Base-by-base conservation (phyloP, 2,797 vertebrate genomes). In the Bucorvus abyssinicus region DNA sequence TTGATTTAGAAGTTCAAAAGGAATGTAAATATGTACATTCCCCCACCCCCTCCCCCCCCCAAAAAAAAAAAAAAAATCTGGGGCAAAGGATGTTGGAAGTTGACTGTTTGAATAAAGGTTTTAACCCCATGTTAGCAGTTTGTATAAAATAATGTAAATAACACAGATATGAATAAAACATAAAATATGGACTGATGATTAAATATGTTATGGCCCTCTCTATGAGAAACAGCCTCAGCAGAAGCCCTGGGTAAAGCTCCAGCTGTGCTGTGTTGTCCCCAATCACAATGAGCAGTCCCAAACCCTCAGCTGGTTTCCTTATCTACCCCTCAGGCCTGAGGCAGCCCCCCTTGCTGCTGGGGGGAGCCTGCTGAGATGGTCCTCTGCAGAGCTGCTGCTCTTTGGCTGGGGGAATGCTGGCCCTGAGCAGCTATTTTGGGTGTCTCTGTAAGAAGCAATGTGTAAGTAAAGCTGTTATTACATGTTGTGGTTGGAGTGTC, bases 311-410 rank as follows among this genome's bases (percentile, higher is more conserved):
- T 50, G 34, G 8, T 71, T 45, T 36, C 22, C 32, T 38, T 45
- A 15, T 23, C 36, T 24, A 45, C 2, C 6, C 3, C n/a, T 14
- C 4, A 21, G 11, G 20, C 4, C 14, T 1, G 4, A 10, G 3
- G 0, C 0, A 42, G 2, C 0, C 0, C 1, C 0, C 0, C 0
- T 32, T 19, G 2, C 3, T 56, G 4, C 2, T 38, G 13, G 8
- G 7, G 21, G 9, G 3, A 36, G 15, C 17, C 1, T 70, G 17
- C 24, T 14, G 29, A 20, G 49, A 7, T 34, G 50, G 22, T 63
- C 13, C 3, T 14, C 6, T 61, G 20, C 1, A 18, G 40, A 50
- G 0, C 3, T 34, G 19, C 32, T 69, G 8, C 23, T 64, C 57
- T 44, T 67, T 6, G 20, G 16, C 11, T 50, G 24, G 6, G 9